Conservation (phyloP, 1,140 invertebrate genomes). For the Drosophila bifasciata region DNA sequence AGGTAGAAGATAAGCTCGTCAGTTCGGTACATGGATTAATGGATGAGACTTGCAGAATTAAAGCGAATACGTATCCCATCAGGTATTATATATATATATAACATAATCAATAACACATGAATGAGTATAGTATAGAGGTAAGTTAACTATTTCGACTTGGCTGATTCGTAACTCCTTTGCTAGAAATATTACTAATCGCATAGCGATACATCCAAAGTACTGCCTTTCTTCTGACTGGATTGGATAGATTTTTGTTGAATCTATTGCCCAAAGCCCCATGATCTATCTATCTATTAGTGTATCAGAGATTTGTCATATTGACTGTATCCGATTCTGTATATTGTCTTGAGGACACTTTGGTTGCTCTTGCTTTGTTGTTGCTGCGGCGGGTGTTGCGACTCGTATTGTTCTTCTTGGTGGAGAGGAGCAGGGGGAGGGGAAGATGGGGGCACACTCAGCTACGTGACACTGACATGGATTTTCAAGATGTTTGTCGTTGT, state of each 20-base stretch:
- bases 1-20: constrained; percentile 32
- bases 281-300: constrained; percentile 39
- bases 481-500: constrained; percentile 71
- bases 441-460: constrained; percentile 55
- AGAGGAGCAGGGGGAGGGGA: no score
- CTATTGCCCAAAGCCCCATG: no score
- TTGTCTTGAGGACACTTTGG: constrained; percentile 46
- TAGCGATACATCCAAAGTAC: no score
- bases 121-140: no score
- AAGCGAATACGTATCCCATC: neutral
- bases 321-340: constrained; percentile 34
- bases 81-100: no score
- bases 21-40: constrained; percentile 24
- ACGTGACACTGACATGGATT: constrained; percentile 83
- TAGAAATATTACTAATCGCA: no score
- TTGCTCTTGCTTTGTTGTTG: constrained; percentile 34
- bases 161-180: no score
- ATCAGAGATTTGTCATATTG: constrained; percentile 48
- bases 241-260: no score
- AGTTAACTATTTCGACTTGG: no score
- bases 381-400: constrained; percentile 27
- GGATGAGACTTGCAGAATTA: neutral
- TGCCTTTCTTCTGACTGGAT: no score
- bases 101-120: no score
- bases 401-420: constrained; percentile 52